Evolutionary conservation across 2,113 vertebrate species (phyloP).

Genomic region (Pteropus alecto): DNA sequence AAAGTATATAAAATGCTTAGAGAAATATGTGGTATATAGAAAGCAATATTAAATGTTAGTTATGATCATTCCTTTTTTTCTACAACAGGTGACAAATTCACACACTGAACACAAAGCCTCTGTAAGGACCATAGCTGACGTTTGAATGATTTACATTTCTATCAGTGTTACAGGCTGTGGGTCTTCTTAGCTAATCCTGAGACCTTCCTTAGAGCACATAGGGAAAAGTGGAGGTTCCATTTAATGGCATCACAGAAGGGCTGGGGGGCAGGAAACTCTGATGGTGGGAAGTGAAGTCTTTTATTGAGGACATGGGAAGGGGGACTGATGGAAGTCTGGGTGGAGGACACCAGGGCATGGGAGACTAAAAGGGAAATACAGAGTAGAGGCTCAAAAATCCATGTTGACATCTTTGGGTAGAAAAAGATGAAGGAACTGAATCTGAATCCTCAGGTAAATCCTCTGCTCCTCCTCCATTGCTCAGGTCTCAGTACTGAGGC

Average conservation of each 20-base stretch:
- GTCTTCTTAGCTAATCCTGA: background rate
- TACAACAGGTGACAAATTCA: background rate
- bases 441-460: background rate
- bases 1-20: background rate
- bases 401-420: background rate
- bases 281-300: background rate
- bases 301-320: background rate
- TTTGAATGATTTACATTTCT: background rate
- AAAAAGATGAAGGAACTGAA: background rate
- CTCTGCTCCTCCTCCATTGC: background rate
- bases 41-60: background rate
- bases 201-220: background rate
- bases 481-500: background rate
- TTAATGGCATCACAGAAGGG: background rate
- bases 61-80: background rate
- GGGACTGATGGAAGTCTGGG: background rate
- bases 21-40: background rate
- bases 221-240: background rate
- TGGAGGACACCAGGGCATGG: background rate
- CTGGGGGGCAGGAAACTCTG: background rate
- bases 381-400: background rate
- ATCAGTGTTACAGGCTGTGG: background rate
- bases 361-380: background rate
- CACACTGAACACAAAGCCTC: background rate
- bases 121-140: background rate